These are phyloP conservation scores for Rhipidura dahli DNA, from an alignment of 2,113 vertebrate species.

Conservation along the genomic window DNA sequence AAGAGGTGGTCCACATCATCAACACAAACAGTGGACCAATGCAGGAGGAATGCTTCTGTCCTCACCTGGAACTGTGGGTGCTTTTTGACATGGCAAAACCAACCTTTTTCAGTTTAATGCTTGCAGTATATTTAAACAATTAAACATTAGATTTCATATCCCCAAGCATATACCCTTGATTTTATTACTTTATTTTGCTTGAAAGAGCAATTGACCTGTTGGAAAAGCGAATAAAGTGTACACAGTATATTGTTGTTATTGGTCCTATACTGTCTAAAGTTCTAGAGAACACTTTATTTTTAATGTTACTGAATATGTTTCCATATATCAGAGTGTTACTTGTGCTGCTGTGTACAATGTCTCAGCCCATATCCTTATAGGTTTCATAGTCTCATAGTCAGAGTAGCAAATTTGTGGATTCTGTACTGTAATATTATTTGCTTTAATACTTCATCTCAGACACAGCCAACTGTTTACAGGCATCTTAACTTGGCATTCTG, in stretches of 20 bases:
- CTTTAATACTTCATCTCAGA: not conserved
- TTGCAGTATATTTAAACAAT: not conserved
- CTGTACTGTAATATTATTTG: not conserved
- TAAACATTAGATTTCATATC: not conserved
- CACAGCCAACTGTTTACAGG: not conserved
- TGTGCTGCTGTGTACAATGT: not conserved
- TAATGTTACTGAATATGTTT: not conserved
- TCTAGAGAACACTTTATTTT: not conserved
- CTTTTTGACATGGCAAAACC: not conserved
- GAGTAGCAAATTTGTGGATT: not conserved
- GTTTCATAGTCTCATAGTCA: not conserved
- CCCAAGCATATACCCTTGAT: not conserved
- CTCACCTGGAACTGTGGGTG: not conserved
- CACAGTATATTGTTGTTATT: not conserved
- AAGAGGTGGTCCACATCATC: not conserved
- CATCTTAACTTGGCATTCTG: not conserved
- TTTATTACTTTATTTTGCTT: not conserved
- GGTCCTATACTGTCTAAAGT: not conserved
- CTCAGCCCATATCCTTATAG: not conserved
- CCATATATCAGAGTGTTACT: not conserved
- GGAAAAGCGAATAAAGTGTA: not conserved
- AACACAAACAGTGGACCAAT: not conserved
- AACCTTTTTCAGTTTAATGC: not conserved
- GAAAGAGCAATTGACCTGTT: not conserved
- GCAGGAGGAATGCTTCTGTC: not conserved